phyloP scores from a whole-genome alignment of 2,113 vertebrate genomes.

The Parotia lawesii region DNA sequence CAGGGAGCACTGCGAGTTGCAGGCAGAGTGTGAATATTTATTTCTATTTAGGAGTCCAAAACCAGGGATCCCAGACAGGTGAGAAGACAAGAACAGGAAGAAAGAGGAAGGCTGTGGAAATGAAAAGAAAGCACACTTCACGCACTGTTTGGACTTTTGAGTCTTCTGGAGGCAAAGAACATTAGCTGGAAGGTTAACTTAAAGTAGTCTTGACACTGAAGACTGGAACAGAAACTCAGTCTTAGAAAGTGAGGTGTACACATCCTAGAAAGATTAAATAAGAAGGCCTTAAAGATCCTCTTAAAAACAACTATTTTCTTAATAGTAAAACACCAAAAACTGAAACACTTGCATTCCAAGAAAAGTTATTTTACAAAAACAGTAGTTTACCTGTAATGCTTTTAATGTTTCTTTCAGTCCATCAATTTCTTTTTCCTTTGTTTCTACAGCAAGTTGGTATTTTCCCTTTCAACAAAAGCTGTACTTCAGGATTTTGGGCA shows the following conservation, averaged over 20 bases:
- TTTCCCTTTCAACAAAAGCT: conserved; percentile 80
- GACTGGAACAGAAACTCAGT: background rate
- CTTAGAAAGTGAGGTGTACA: background rate
- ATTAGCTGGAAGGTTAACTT: background rate
- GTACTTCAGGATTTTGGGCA: conserved; percentile 38
- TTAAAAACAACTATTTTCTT: background rate
- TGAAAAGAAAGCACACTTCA: background rate
- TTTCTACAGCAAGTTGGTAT: conserved; percentile 80
- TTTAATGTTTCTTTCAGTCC: conserved; percentile 90
- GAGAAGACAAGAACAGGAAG: background rate
- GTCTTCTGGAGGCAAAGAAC: background rate
- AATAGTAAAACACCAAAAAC: background rate
- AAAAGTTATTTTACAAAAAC: background rate
- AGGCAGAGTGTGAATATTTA: background rate
- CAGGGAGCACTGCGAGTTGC: background rate
- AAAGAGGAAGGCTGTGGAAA: background rate
- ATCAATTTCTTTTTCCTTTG: conserved; percentile 91
- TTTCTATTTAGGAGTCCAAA: background rate
- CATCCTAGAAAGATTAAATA: background rate
- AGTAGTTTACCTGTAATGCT: conserved; percentile 84
- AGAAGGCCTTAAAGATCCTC: background rate
- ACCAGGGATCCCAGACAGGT: background rate
- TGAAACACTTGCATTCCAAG: background rate
- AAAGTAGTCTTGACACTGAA: background rate
- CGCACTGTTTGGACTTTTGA: background rate